These are phyloP conservation scores for Drosophila kanekoi DNA, from an alignment of 2,888 invertebrate genomes.

Conservation along the genomic window DNA sequence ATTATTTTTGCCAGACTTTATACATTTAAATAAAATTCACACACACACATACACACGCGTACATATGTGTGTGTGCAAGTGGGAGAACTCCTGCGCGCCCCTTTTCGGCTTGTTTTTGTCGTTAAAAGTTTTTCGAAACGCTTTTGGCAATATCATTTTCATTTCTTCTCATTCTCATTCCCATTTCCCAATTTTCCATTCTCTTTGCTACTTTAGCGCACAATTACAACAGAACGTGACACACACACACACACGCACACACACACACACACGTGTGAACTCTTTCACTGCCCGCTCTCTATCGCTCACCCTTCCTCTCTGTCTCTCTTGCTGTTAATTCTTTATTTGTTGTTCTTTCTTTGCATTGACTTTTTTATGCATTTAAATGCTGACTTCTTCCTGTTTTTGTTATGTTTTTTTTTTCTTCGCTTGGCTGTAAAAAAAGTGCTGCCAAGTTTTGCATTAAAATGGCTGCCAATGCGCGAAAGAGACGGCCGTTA, in stretches of 20 bases:
- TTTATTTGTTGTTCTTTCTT: constrained; percentile 33
- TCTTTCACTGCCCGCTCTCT: neutral
- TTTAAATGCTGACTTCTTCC: constrained; percentile 39
- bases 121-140: constrained; percentile 65
- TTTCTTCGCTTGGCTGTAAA: constrained; percentile 20
- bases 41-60: constrained; percentile 31
- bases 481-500: constrained; percentile 32
- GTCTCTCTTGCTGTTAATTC: constrained; percentile 19
- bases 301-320: neutral
- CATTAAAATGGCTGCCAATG: constrained; percentile 69
- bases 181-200: constrained; percentile 42
- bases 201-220: constrained; percentile 46
- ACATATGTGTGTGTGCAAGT: neutral
- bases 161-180: constrained; percentile 30
- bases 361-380: constrained; percentile 42
- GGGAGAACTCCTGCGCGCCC: neutral
- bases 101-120: constrained; percentile 58
- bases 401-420: constrained; percentile 13
- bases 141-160: constrained; percentile 66
- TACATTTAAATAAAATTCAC: constrained; percentile 74
- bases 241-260: constrained; percentile 19
- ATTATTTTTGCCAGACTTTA: constrained; percentile 69
- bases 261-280: constrained; percentile 10
- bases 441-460: constrained; percentile 71
- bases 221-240: constrained; percentile 60